Conservation (phyloP, 2,888 invertebrate genomes). For the Toxonevra muliebris region DNA sequence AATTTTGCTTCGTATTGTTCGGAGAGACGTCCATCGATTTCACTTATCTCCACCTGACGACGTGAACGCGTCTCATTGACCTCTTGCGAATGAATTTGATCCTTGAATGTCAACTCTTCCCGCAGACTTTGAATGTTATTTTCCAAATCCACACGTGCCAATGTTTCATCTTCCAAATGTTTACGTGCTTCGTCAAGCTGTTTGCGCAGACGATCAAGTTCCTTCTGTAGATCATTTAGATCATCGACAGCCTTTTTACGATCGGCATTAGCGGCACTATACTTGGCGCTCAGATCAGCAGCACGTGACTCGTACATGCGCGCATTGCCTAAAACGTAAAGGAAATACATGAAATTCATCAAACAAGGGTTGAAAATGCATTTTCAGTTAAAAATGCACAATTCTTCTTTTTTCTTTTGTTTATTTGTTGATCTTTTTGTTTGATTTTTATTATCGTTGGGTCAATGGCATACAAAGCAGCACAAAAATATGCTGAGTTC, state of each 20-base stretch:
- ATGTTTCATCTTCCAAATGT: constrained; percentile 91
- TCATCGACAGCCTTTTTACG: constrained; percentile 83
- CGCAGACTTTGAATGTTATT: constrained; percentile 89
- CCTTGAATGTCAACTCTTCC: constrained; percentile 92
- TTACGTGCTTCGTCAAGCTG: constrained; percentile 84
- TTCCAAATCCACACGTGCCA: constrained; percentile 92
- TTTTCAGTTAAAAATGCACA: neutral
- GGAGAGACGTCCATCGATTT: constrained; percentile 90
- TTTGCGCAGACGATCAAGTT: constrained; percentile 78
- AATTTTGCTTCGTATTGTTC: constrained; percentile 94
- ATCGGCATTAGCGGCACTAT: constrained; percentile 79
- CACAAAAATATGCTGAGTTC: too few relatives aligned
- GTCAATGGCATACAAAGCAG: too few relatives aligned
- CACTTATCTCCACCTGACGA: constrained; percentile 91
- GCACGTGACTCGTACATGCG: constrained; percentile 74
- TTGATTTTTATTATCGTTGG: too few relatives aligned
- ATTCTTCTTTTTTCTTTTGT: neutral
- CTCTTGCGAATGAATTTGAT: constrained; percentile 85
- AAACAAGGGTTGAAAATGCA: too few relatives aligned
- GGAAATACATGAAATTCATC: neutral
- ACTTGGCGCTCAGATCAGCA: constrained; percentile 75
- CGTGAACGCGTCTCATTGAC: constrained; percentile 86
- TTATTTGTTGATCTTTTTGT: too few relatives aligned
- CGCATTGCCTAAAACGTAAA: constrained; percentile 50
- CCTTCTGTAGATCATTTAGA: constrained; percentile 79